phyloP scores from a whole-genome alignment of 2,797 vertebrate species.

The Lacerta bilineata region DNA sequence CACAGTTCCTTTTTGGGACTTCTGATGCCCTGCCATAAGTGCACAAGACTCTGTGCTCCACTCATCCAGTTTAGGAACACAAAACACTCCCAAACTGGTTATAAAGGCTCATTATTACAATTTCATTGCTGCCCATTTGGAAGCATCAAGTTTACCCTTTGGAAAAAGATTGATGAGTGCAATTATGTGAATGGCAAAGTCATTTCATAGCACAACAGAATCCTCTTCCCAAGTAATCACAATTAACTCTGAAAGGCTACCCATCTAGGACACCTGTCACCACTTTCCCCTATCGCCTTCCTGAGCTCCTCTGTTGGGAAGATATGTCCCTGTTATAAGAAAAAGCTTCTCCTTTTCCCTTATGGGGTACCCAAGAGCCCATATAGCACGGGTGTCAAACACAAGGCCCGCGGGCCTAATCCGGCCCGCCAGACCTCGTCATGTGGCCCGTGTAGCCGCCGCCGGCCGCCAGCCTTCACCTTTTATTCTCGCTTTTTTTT shows the following conservation, averaged over 20 bases:
- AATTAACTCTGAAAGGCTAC: neutral
- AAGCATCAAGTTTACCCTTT: neutral
- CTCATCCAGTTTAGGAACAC: neutral
- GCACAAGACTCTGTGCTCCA: neutral
- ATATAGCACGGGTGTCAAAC: too few relatives aligned
- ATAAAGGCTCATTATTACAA: neutral
- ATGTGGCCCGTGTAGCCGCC: too few relatives aligned
- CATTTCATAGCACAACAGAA: neutral
- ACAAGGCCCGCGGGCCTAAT: too few relatives aligned
- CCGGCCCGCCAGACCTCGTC: too few relatives aligned
- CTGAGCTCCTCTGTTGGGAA: neutral
- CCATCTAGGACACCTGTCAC: neutral
- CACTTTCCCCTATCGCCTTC: neutral
- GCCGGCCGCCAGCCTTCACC: too few relatives aligned
- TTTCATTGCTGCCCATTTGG: neutral
- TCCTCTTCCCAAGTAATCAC: neutral
- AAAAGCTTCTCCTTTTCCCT: too few relatives aligned
- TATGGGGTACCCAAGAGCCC: too few relatives aligned
- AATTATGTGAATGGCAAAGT: too few relatives aligned
- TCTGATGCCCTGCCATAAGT: neutral
- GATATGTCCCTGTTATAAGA: neutral
- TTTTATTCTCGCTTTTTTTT: too few relatives aligned
- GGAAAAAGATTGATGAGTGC: too few relatives aligned
- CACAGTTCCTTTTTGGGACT: neutral
- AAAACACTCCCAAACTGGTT: too few relatives aligned